These are phyloP conservation scores for Catalaphyllia jardinei DNA, from an alignment of 64 coral and sea anemone genomes.

Conservation along the genomic window DNA sequence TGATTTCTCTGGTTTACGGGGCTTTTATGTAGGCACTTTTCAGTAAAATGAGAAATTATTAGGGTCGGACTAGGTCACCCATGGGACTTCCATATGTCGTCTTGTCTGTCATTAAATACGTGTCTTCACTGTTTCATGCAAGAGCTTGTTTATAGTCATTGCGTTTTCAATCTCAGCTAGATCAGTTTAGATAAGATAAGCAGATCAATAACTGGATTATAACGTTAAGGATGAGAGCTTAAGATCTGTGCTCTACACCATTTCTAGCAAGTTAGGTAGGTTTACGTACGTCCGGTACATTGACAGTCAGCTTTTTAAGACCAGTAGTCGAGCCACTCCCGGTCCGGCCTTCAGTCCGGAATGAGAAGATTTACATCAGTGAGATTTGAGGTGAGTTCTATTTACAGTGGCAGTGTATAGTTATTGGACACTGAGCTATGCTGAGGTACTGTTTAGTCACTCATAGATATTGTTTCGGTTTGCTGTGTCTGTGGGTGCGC, in stretches of 20 bases:
- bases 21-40: too few relatives aligned
- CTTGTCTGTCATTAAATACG: constrained; percentile 25
- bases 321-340: too few relatives aligned
- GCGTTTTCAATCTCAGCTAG: not conserved
- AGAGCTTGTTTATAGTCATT: not conserved
- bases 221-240: not conserved
- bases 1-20: not conserved
- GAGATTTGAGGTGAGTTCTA: not conserved
- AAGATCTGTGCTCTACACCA: not conserved
- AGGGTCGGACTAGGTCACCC: not conserved
- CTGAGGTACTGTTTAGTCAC: not conserved
- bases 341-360: not conserved
- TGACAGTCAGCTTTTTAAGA: too few relatives aligned
- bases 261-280: not conserved
- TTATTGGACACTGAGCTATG: not conserved
- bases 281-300: not conserved
- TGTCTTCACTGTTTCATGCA: not conserved
- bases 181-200: constrained; percentile 29
- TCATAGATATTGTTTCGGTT: not conserved
- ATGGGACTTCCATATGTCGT: not conserved
- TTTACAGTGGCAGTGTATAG: not conserved
- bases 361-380: not conserved
- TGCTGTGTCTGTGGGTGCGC: not conserved
- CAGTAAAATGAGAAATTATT: not conserved
- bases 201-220: constrained; percentile 29